Evolutionary conservation across 2,113 vertebrate species (phyloP).

Genomic region (Leucopsar rothschildi): DNA sequence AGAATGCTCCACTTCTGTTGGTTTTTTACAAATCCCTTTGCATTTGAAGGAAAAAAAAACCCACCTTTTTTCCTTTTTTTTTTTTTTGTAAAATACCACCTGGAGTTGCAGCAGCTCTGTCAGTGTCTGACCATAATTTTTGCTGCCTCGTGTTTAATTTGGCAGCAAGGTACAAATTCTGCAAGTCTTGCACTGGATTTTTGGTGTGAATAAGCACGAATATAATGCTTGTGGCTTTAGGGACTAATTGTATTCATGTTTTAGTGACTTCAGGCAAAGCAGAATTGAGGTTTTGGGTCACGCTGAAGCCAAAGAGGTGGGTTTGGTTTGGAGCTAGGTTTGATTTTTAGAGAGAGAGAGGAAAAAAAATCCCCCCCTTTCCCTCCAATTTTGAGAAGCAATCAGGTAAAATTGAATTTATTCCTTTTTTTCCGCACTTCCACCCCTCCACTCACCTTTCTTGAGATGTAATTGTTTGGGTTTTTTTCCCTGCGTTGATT

Average conservation of each 20-base stretch:
- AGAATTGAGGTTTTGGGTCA: background rate
- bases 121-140: background rate
- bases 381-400: background rate
- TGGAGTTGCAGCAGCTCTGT: background rate
- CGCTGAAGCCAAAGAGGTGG: background rate
- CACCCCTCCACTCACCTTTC: rapidly evolving
- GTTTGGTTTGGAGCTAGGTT: background rate
- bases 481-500: background rate
- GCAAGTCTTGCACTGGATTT: background rate
- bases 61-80: no score
- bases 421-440: background rate
- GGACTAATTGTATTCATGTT: rapidly evolving
- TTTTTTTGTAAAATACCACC: background rate
- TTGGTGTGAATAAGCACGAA: background rate
- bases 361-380: background rate
- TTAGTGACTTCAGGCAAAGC: background rate
- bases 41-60: background rate
- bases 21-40: background rate
- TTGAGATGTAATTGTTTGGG: background rate
- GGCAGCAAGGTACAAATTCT: background rate
- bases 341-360: background rate
- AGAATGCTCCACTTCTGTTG: background rate
- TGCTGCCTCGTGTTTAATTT: background rate
- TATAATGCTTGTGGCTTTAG: background rate
- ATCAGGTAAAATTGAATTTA: background rate